Evolutionary conservation across 2,113 vertebrate species (phyloP).

Genomic region (Zonotrichia leucophrys): DNA sequence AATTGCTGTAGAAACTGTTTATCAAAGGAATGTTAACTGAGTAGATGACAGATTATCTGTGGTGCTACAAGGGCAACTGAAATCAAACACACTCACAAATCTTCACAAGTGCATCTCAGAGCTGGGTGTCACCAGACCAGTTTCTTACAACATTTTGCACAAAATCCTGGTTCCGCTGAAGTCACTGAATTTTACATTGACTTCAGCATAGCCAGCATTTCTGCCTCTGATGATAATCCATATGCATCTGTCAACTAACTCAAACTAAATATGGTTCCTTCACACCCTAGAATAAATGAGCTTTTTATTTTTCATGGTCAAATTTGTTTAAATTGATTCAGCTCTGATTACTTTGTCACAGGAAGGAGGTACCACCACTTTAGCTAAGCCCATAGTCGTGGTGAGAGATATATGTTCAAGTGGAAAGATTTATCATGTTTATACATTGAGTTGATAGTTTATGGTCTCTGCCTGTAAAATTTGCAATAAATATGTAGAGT

Average conservation of each 20-base stretch:
- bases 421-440: not conserved
- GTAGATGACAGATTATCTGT: not conserved
- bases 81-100: not conserved
- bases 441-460: not conserved
- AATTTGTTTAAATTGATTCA: constrained; percentile 1
- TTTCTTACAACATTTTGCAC: not conserved
- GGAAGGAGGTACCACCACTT: not conserved
- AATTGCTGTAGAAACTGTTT: not conserved
- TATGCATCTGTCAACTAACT: not conserved
- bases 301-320: not conserved
- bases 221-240: not conserved
- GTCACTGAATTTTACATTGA: not conserved
- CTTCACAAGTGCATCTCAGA: not conserved
- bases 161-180: not conserved
- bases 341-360: not conserved
- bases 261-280: not conserved
- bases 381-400: not conserved
- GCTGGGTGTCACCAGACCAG: not conserved
- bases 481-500: not conserved
- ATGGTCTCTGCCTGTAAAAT: not conserved
- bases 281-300: not conserved
- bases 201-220: not conserved
- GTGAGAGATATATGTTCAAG: not conserved
- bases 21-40: not conserved
- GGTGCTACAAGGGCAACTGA: not conserved